Base-by-base conservation (phyloP, 2,888 invertebrate species). In the Tetragnatha montana region DNA sequence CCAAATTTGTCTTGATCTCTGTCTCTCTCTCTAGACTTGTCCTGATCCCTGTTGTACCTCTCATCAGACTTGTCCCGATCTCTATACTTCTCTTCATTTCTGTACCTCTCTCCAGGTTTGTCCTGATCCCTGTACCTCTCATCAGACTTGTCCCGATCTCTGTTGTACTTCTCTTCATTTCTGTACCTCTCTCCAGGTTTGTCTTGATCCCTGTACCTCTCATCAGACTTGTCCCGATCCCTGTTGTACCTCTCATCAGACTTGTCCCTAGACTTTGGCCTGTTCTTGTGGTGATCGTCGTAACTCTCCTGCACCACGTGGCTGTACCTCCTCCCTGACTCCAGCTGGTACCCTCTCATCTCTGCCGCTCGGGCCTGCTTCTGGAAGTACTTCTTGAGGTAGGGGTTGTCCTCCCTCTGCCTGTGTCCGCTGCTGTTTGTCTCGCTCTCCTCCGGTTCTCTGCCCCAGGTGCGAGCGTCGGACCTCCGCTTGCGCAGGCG, bases 391-490 rank as follows among this genome's bases (percentile, higher is more conserved):
- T 76, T 79, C 68, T 87, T 90, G 19, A 90, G 17, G 71, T 87
- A 90, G 47, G 90, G 87, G 22, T 90, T 86, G 19, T 68, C 49
- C 1, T 75, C 87, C 12, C 84, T 80, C 10, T 80, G 83, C 0
- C 74, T 47, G 50, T 86, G 81, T 8, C 87, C 90, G 22, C 90
- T 90, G 71, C 90, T 90, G 35, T n/a, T n/a, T 8, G 90, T 90
- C 70, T 90, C 90, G n/a, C 90, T 90, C 21, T 90, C 90, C 51
- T 90, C 90, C 0, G 76, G 78, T 49, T 84, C 87, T 69, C 74
- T 84, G 8, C 75, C 87, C 86, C 90, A 85, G 0, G 87, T 17
- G 10, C 86, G 87, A 0, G 69, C 81, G 7, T 90, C 90, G 1
- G 90, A 90, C 47, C 78, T 83, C 49, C 76, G 71, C 49, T 90